Conservation (phyloP, 2,797 vertebrate genomes). For the Galago senegalensis region DNA sequence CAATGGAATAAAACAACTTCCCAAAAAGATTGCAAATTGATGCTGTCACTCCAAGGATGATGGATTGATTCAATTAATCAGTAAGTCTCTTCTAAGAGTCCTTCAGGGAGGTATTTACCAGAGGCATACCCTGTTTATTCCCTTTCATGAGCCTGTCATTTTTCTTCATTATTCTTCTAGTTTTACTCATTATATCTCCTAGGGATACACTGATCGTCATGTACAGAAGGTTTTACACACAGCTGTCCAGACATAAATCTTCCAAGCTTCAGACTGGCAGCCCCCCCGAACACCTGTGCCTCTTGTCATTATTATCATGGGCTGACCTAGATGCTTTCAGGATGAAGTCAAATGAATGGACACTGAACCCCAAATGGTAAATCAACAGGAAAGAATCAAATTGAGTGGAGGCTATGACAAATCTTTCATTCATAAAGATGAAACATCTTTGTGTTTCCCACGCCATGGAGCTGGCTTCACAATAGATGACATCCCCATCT, state of each 20-base stretch:
- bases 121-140: conserved; percentile 84
- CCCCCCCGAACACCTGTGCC: conserved; percentile 51
- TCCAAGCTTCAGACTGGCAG: conserved; percentile 44
- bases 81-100: conserved; percentile 86
- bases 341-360: conserved; percentile 1
- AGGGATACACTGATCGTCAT: conserved; percentile 78
- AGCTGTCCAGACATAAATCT: conserved; percentile 72
- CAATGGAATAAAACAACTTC: conserved; percentile 71
- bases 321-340: not conserved
- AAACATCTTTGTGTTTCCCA: not conserved
- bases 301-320: conserved; percentile 7
- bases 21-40: conserved; percentile 85
- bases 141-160: conserved; percentile 81
- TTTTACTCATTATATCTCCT: conserved; percentile 86
- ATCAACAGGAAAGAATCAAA: not conserved
- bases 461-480: not conserved
- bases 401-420: not conserved
- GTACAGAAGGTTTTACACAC: conserved; percentile 65
- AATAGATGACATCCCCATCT: not conserved
- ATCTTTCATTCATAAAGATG: not conserved
- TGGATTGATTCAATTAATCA: conserved; percentile 90
- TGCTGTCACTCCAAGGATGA: conserved; percentile 87
- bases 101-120: conserved; percentile 87
- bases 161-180: conserved; percentile 89
- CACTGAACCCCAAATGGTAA: not conserved